Evolutionary conservation across 2,888 invertebrate species (phyloP).

Genomic region (Odiellus spinosus): DNA sequence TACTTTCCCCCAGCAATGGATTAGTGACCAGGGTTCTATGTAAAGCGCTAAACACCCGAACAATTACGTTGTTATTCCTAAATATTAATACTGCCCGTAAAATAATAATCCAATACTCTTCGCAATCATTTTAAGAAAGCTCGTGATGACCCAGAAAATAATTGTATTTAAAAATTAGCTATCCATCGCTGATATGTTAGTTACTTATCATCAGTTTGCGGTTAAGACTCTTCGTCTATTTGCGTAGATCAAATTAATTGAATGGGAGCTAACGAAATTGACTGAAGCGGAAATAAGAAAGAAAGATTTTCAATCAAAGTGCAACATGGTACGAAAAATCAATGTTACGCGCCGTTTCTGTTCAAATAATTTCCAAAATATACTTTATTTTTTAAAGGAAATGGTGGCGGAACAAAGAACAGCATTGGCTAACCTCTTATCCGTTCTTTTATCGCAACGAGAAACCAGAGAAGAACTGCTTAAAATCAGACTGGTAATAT

Average conservation of each 20-base stretch:
- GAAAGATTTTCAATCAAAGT: constrained; percentile 11
- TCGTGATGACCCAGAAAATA: too few species aligned
- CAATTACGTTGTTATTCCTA: too few species aligned
- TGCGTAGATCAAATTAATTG: constrained; percentile 16
- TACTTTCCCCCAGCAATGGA: neutral
- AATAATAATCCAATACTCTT: too few species aligned
- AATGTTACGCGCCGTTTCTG: neutral
- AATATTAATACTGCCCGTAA: too few species aligned
- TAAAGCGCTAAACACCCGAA: too few species aligned
- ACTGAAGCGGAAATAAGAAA: constrained; percentile 16
- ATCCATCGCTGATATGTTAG: too few species aligned
- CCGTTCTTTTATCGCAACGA: constrained; percentile 12
- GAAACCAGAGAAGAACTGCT: constrained; percentile 14
- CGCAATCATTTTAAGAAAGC: too few species aligned
- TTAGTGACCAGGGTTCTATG: too few species aligned
- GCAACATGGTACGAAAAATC: constrained; percentile 14
- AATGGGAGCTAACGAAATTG: constrained; percentile 16
- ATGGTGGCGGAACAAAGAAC: constrained; percentile 14
- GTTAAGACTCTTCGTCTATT: too few species aligned
- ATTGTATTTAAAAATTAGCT: too few species aligned
- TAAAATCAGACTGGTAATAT: constrained; percentile 15
- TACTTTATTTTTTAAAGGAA: constrained; percentile 7
- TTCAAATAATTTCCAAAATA: neutral
- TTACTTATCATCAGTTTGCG: too few species aligned
- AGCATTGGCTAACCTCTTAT: constrained; percentile 13